Percentiles rank a stretch among this genome's conserved stretches.
Conservation (phyloP, 2,113 vertebrate genomes). For the Gallinago jamesoni region DNA sequence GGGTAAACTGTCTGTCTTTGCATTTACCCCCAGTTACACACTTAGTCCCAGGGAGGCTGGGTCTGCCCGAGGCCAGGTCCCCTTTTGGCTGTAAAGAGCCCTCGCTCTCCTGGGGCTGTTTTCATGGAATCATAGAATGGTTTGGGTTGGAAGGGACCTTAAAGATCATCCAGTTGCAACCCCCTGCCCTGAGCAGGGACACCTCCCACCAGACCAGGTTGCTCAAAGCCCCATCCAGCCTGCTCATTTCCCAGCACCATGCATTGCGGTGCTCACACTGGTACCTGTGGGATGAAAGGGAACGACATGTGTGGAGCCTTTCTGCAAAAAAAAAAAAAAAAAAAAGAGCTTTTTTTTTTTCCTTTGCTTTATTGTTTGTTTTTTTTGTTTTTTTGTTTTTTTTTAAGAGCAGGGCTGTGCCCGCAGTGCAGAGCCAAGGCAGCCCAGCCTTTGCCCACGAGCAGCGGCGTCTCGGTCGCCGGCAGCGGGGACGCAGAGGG, state of each 20-base stretch:
- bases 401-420: neutral
- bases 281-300: fast-evolving
- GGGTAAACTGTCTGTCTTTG: neutral
- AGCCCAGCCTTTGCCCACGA: fast-evolving
- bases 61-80: too few species aligned
- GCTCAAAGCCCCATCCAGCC: too few species aligned
- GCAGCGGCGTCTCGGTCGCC: fast-evolving
- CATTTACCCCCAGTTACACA: fast-evolving
- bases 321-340: neutral
- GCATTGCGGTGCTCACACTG: neutral
- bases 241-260: neutral
- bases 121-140: too few species aligned
- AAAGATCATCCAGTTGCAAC: too few species aligned
- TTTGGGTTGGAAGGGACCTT: too few species aligned
- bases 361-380: too few species aligned
- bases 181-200: too few species aligned
- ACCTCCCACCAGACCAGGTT: too few species aligned
- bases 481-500: neutral
- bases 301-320: fast-evolving
- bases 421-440: neutral
- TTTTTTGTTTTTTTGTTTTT: too few species aligned
- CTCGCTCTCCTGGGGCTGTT: neutral
- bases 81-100: fast-evolving
- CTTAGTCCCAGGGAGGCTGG: neutral
- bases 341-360: too few species aligned